Base-by-base conservation (phyloP, 2,113 vertebrate species). In the Rhinopomastus cyanomelas region DNA sequence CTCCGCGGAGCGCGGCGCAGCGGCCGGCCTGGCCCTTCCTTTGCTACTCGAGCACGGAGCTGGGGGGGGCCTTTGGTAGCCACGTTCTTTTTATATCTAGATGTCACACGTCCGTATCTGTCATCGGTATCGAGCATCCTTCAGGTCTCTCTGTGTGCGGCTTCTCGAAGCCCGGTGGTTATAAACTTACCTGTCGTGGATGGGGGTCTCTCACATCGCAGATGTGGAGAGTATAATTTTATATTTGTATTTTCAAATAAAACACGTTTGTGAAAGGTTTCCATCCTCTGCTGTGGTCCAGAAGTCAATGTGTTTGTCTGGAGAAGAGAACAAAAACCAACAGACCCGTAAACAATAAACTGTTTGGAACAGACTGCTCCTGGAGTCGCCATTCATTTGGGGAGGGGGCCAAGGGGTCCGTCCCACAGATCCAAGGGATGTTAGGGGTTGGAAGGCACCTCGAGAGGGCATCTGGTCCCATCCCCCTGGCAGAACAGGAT, bases 171-270 rank as follows among this genome's bases (percentile, higher is more conserved):
- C 98, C 98, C 98, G n/a, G n/a, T n/a, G n/a, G n/a, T n/a, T n/a
- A n/a, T n/a, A n/a, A n/a, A n/a, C n/a, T n/a, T n/a, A n/a, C n/a
- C n/a, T n/a, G n/a, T n/a, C n/a, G 98, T 99, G 98, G 98, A 98
- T 98, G 98, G 98, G 98, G 98, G 98, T 98, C 98, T 99, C 98
- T 99, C 98, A 99, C 98, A 98, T 99, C 98, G 98, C 98, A 98
- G 98, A 99, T 98, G 98, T 99, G 98, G 98, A 99, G 99, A 99
- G 98, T 99, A 99, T 99, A 99, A 98, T 99, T 99, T 99, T 99
- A 99, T 99, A 99, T 99, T 99, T 99, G 98, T 99, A 99, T 99
- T 99, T 99, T 99, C 98, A 99, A 99, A 99, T 98, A 98, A 98
- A 99, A 98, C 98, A 98, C n/a, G 98, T 99, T 99, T 99, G 99